These are phyloP conservation scores for Brachyhypopomus occidentalis DNA, from an alignment of 2,113 vertebrate genomes.

Conservation along the genomic window DNA sequence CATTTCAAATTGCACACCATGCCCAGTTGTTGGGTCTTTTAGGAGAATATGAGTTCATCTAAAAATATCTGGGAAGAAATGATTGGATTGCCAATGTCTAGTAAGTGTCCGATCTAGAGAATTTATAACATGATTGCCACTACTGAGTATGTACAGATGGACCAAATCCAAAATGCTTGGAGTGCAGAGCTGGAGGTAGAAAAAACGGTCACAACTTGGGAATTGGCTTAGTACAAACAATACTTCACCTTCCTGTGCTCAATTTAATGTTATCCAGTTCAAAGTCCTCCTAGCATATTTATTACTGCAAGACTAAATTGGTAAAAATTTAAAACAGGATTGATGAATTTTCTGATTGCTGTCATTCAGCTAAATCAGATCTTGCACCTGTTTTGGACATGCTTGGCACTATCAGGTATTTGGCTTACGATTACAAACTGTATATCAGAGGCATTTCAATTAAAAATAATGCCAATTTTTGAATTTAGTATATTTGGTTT, in stretches of 20 bases:
- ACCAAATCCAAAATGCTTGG: neutral
- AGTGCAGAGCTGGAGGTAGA: neutral
- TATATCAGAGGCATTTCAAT: neutral
- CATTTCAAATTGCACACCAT: too few species aligned
- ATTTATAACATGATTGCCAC: neutral
- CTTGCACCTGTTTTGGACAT: neutral
- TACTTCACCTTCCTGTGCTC: neutral
- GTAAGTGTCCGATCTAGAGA: neutral
- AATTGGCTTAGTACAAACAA: neutral
- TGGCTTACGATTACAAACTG: neutral
- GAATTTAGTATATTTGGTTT: neutral
- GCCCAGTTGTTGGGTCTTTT: too few species aligned
- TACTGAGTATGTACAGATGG: neutral
- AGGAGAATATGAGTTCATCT: too few species aligned
- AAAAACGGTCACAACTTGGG: neutral
- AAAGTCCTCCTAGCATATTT: neutral
- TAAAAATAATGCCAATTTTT: neutral
- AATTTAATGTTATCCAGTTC: neutral
- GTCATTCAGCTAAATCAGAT: neutral
- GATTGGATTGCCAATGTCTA: too few species aligned
- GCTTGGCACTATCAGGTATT: neutral
- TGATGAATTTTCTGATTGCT: neutral
- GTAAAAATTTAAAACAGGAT: neutral
- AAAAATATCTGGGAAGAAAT: too few species aligned
- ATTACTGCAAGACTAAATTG: neutral